These are phyloP conservation scores for Apodemia mormo DNA, from an alignment of 2,888 invertebrate genomes.

Conservation along the genomic window DNA sequence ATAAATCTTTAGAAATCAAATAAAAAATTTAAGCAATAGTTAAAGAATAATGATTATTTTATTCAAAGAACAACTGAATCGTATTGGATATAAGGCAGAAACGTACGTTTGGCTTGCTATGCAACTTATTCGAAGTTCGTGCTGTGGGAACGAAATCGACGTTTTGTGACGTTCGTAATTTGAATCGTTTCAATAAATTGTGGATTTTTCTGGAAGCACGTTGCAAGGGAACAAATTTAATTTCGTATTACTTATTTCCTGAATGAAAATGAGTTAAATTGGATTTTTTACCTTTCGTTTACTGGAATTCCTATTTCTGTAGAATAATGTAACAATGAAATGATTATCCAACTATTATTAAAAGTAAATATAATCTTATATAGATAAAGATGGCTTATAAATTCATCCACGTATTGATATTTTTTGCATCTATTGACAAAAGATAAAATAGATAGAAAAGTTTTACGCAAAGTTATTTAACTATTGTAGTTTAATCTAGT, in stretches of 20 bases:
- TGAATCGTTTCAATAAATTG: slow-evolving; percentile 16
- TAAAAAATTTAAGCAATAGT: neutral
- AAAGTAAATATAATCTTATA: too few species aligned
- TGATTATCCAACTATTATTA: too few species aligned
- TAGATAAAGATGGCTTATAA: too few species aligned
- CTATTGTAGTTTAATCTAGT: too few species aligned
- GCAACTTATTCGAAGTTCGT: slow-evolving; percentile 16
- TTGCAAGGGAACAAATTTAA: slow-evolving; percentile 3
- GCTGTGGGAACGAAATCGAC: slow-evolving; percentile 13
- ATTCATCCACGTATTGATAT: too few species aligned
- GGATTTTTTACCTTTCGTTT: too few species aligned
- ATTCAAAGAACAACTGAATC: slow-evolving; percentile 13
- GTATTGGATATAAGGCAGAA: neutral
- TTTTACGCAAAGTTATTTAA: too few species aligned
- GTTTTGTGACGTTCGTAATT: slow-evolving; percentile 13
- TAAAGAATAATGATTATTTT: slow-evolving; percentile 15
- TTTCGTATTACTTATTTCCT: neutral
- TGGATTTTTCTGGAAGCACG: neutral
- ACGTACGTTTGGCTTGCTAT: slow-evolving; percentile 7
- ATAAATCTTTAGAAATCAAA: neutral
- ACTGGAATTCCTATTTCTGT: too few species aligned
- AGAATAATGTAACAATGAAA: too few species aligned
- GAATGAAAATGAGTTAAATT: neutral
- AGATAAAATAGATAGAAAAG: too few species aligned
- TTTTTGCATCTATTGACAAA: too few species aligned